Percentiles rank a stretch among this genome's conserved stretches.
These are phyloP conservation scores for Catharus fuscescens DNA, from an alignment of 2,113 vertebrate species.

Conservation along the genomic window DNA sequence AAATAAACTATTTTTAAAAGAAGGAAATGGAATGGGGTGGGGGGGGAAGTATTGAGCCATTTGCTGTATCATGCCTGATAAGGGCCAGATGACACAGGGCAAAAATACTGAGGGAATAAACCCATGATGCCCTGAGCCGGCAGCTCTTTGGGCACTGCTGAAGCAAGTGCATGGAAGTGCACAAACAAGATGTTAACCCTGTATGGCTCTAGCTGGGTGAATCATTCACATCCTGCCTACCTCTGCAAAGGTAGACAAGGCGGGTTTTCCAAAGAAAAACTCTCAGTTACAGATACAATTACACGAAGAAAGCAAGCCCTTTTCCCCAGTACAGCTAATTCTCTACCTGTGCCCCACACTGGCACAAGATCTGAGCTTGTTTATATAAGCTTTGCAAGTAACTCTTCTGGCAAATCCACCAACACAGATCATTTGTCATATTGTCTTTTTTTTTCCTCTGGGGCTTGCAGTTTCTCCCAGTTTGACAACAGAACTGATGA, in stretches of 20 bases:
- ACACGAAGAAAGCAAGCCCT: background rate
- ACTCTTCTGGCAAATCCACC: constrained; percentile 20
- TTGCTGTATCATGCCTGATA: background rate
- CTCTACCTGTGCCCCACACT: background rate
- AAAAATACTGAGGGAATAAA: background rate
- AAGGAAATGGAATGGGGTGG: background rate
- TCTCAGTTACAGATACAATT: background rate
- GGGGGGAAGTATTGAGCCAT: background rate
- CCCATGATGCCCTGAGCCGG: background rate
- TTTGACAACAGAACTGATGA: constrained; percentile 23
- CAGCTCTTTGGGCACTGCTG: background rate
- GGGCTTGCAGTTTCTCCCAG: background rate
- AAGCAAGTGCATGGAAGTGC: background rate
- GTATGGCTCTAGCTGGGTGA: background rate
- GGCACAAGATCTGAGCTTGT: background rate
- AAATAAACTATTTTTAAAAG: background rate
- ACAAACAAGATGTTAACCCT: background rate
- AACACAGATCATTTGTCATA: background rate
- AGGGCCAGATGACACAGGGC: background rate
- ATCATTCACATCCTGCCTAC: background rate
- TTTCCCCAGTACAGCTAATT: background rate
- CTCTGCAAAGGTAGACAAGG: background rate
- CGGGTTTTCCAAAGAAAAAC: background rate
- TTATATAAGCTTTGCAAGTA: background rate
- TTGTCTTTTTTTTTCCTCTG: background rate